phyloP scores from a whole-genome alignment of 2,113 vertebrate species.

The Circaetus gallicus region DNA sequence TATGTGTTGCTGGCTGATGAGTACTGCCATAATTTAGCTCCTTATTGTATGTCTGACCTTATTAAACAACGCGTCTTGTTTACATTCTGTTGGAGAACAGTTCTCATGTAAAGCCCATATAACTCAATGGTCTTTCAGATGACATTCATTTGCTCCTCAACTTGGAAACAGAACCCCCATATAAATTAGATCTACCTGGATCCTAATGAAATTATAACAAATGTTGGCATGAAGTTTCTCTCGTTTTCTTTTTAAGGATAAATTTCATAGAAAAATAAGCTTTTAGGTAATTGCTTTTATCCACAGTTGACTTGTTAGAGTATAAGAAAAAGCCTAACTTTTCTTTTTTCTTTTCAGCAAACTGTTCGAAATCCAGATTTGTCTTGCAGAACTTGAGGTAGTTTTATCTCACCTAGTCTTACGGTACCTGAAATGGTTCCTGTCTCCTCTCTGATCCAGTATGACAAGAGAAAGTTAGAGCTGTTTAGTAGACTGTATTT shows the following conservation, averaged over 20 bases:
- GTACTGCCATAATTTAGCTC: background rate
- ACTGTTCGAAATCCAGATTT: background rate
- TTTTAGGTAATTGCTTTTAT: background rate
- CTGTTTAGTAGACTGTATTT: background rate
- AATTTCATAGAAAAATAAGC: background rate
- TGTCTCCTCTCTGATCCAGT: background rate
- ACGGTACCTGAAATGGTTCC: background rate
- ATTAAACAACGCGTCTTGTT: background rate
- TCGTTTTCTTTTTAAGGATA: slow-evolving; percentile 6
- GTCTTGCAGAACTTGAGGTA: background rate
- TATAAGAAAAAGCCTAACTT: background rate
- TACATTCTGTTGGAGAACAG: background rate
- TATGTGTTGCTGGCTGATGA: background rate
- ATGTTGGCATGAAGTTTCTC: background rate
- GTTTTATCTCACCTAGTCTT: background rate
- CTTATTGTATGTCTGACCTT: background rate
- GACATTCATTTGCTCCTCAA: background rate
- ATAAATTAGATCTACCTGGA: slow-evolving; percentile 15
- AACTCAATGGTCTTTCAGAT: background rate
- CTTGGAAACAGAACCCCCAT: slow-evolving; percentile 17
- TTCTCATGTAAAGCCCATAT: background rate
- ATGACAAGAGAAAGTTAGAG: background rate
- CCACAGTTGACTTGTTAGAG: background rate
- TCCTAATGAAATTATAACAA: slow-evolving; percentile 1
- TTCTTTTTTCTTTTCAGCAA: background rate